These are phyloP conservation scores for Ploceus nigricollis DNA, from an alignment of 2,113 vertebrate species.

Conservation along the genomic window DNA sequence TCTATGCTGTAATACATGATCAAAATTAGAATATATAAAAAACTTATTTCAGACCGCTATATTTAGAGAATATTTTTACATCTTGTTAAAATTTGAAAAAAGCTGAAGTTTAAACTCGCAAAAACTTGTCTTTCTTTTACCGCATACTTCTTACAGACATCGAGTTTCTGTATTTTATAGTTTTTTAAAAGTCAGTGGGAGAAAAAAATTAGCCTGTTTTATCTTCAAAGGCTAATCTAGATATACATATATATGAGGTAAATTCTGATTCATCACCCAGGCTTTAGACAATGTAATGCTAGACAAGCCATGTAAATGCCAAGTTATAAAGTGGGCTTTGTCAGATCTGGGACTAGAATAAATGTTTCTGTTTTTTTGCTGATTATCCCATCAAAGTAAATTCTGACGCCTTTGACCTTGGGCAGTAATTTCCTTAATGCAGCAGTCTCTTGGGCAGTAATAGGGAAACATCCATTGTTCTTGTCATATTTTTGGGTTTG, in stretches of 20 bases:
- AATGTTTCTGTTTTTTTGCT: constrained; percentile 5
- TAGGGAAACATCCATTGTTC: background rate
- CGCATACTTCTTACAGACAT: background rate
- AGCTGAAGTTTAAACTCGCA: background rate
- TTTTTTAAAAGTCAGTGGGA: background rate
- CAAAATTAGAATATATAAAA: background rate
- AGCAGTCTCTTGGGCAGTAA: background rate
- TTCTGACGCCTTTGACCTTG: background rate
- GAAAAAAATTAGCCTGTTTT: background rate
- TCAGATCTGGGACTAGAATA: background rate
- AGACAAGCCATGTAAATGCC: background rate
- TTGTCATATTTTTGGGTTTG: background rate
- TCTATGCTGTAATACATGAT: background rate
- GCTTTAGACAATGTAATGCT: background rate
- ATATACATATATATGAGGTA: background rate
- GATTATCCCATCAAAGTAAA: background rate
- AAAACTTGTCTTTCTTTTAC: background rate
- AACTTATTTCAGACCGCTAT: background rate
- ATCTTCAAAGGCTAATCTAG: background rate
- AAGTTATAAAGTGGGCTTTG: background rate
- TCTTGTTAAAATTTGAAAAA: background rate
- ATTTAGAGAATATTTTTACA: background rate
- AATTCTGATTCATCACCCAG: background rate
- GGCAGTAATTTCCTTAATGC: background rate
- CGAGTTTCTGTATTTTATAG: background rate